Conservation (phyloP, 2,888 invertebrate species). For the Hydrotaea diabolus region DNA sequence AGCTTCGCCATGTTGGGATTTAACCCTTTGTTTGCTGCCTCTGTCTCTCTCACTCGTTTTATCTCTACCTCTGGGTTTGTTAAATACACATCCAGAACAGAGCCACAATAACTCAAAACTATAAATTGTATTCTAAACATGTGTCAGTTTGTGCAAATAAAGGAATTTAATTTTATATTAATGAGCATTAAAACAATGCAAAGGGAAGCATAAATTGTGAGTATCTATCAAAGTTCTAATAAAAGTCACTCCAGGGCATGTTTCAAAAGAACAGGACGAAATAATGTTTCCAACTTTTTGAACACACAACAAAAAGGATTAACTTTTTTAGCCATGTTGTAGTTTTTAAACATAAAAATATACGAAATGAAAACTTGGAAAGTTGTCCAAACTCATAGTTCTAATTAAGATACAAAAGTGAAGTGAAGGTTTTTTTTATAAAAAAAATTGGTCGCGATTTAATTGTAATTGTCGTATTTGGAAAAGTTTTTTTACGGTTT, state of each 20-base stretch:
- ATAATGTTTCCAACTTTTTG: background rate
- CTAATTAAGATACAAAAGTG: too few relatives aligned
- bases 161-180: slow-evolving; percentile 4
- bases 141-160: background rate
- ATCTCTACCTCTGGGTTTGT: too few relatives aligned
- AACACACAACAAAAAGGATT: background rate
- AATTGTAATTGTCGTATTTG: too few relatives aligned
- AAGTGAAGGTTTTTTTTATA: too few relatives aligned
- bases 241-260: slow-evolving; percentile 29
- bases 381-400: too few relatives aligned
- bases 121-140: slow-evolving; percentile 27
- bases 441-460: too few relatives aligned
- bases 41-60: too few relatives aligned
- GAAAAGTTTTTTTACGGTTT: too few relatives aligned
- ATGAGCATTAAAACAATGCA: slow-evolving; percentile 2
- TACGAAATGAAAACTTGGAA: too few relatives aligned
- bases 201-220: slow-evolving; percentile 33
- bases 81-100: background rate
- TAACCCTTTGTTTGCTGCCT: slow-evolving; percentile 22
- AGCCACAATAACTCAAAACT: slow-evolving; percentile 10
- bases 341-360: too few relatives aligned
- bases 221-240: slow-evolving; percentile 13
- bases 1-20: slow-evolving; percentile 50
- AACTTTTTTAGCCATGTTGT: background rate
- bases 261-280: background rate